A percentile compares a stretch with the other conserved stretches of the same genome.
phyloP scores from a whole-genome alignment of 2,797 vertebrate genomes.

The Anisognathus igniventris region DNA sequence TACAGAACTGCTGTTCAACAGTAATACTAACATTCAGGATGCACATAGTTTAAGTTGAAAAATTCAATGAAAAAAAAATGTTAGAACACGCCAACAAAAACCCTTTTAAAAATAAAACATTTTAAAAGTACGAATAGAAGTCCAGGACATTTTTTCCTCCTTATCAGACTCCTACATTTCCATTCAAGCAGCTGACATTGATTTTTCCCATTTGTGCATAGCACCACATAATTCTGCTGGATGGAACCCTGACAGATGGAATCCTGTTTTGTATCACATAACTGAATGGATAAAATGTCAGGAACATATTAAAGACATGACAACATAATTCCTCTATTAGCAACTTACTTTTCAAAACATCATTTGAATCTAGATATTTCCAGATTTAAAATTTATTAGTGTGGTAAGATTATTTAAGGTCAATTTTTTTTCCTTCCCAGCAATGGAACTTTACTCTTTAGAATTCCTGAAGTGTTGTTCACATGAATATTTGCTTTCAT shows the following conservation, averaged over 20 bases:
- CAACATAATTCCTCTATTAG: constrained; percentile 63
- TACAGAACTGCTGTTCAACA: neutral
- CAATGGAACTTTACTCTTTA: constrained; percentile 31
- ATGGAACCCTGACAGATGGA: constrained; percentile 45
- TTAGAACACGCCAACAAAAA: neutral
- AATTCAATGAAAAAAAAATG: neutral
- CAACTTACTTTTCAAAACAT: constrained; percentile 65
- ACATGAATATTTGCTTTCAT: neutral
- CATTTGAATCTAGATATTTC: constrained; percentile 58
- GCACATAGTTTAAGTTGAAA: neutral
- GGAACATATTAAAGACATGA: constrained; percentile 62
- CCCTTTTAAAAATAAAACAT: constrained; percentile 20
- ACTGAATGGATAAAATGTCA: constrained; percentile 66
- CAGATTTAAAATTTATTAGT: constrained; percentile 61
- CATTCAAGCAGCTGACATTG: constrained; percentile 68
- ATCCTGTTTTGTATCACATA: constrained; percentile 53
- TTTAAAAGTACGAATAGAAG: constrained; percentile 15
- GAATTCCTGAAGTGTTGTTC: constrained; percentile 21
- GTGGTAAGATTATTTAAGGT: constrained; percentile 48
- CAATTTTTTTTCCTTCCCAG: constrained; percentile 10
- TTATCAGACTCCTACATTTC: constrained; percentile 67
- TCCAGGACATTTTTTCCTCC: constrained; percentile 54
- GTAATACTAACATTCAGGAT: neutral
- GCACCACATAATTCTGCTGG: constrained; percentile 47
- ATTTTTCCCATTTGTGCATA: constrained; percentile 68